A percentile compares a stretch with the other conserved stretches of the same genome.
phyloP scores from a whole-genome alignment of 2,113 vertebrate genomes.

The Ammospiza caudacuta region DNA sequence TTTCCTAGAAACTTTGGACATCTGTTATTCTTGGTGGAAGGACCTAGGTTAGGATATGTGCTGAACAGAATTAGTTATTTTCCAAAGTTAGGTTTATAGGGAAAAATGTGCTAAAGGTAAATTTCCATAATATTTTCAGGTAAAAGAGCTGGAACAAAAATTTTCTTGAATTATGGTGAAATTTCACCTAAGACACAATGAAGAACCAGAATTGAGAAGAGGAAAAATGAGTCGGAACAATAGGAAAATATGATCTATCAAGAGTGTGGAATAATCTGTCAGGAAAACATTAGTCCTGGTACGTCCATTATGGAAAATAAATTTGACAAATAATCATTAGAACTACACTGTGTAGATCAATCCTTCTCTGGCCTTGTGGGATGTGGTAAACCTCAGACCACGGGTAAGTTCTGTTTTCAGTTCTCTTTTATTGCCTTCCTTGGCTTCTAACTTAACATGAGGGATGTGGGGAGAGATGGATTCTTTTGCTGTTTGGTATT shows the following conservation, averaged over 20 bases:
- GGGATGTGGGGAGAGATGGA: not conserved
- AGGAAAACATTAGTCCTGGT: not conserved
- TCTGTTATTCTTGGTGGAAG: not conserved
- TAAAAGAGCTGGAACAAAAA: not conserved
- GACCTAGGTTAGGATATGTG: not conserved
- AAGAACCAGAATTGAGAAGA: not conserved
- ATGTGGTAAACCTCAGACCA: not conserved
- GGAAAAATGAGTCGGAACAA: not conserved
- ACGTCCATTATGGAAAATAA: not conserved
- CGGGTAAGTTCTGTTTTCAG: not conserved
- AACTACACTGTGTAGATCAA: not conserved
- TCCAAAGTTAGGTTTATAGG: not conserved
- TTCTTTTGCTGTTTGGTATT: not conserved
- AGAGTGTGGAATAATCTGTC: not conserved
- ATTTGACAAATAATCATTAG: conserved; percentile 23
- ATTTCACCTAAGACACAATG: not conserved
- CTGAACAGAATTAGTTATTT: not conserved
- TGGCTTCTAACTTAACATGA: not conserved
- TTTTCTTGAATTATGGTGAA: not conserved
- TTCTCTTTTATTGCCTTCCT: not conserved
- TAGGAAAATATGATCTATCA: not conserved
- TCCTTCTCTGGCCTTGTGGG: not conserved
- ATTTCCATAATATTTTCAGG: not conserved
- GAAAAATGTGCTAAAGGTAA: not conserved
- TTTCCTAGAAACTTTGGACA: not conserved